These are phyloP conservation scores for Leiothrix lutea DNA, from an alignment of 2,113 vertebrate genomes.

Conservation along the genomic window DNA sequence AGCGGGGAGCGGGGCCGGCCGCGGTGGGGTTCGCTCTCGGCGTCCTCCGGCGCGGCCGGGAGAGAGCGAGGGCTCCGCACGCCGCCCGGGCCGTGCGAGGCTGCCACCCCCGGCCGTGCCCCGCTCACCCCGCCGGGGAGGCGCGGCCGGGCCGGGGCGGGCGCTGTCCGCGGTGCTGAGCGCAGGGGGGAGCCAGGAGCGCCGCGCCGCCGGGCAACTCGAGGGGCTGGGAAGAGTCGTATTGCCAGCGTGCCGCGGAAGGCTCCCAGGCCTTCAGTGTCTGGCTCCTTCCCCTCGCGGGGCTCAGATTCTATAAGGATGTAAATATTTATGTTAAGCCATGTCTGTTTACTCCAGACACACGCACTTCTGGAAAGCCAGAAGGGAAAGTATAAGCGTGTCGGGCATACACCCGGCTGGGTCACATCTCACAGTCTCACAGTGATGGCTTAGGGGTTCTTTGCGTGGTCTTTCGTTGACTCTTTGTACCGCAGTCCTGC, in stretches of 20 bases:
- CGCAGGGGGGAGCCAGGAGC: accelerated
- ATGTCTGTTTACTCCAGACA: not conserved
- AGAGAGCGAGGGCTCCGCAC: too few relatives aligned
- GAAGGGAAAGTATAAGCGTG: not conserved
- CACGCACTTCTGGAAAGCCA: not conserved
- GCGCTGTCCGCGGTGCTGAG: slow-evolving; percentile 61
- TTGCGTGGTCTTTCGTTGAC: not conserved
- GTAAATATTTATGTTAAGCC: not conserved
- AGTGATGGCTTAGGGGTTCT: not conserved
- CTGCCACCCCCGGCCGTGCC: too few relatives aligned
- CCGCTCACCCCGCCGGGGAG: too few relatives aligned
- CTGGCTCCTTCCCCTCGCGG: not conserved
- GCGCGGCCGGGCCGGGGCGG: too few relatives aligned
- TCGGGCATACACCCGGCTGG: not conserved
- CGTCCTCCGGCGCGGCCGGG: accelerated
- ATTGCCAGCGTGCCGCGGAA: too few relatives aligned
- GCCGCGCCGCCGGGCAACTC: not conserved
- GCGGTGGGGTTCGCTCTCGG: accelerated
- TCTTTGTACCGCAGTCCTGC: not conserved
- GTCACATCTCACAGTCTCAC: not conserved
- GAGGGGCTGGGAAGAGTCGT: not conserved
- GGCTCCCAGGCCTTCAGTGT: not conserved
- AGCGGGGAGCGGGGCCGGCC: not conserved
- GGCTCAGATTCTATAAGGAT: not conserved
- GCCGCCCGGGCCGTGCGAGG: too few relatives aligned